Evolutionary conservation across 1,140 invertebrate species (phyloP), one percentile per base, ranked within the genome.

Genomic region (Planococcus citri): DNA sequence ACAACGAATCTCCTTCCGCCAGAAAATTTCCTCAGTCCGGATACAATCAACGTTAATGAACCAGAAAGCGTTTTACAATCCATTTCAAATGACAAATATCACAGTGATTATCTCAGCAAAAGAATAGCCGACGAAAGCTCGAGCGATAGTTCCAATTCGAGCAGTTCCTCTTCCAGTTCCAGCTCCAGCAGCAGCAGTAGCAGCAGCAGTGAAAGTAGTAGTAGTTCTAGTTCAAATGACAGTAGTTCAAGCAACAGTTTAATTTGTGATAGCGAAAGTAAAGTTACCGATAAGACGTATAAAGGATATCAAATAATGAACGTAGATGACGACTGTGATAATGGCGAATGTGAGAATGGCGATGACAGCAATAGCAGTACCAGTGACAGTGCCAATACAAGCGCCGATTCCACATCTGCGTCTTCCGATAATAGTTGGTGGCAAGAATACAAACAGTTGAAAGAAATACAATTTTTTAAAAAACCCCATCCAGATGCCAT

Each of bases 181-280:
- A n/a, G n/a, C n/a, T 37, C 33, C 33, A 8, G 6, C 33, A 37
- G 33, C 33, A 14, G 14, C 33, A 37, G 33, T n/a, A 60, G 57
- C 57, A 60, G 57, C n/a, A 60, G 57, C n/a, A 60, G 57, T n/a
- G n/a, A n/a, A n/a, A 60, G 57, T 21, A 64, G 60, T 27, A 64
- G 60, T 25, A 64, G 60, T 17, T 25, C 22, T 64, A 64, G 25
- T 25, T 25, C 22, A 4, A 64, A 21, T 64, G 60, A 64, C 17
- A 64, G 60, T 27, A 64, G 22, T 25, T 25, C 17, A 22, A 64
- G 60, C 17, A 9, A 64, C 24, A 64, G 60, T 27, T 24, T 9
- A 10, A 64, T 10, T 27, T 25, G 60, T 64, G 60, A 64, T 64
- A 64, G 60, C 22, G 60, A 27, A 10, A 64, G 60, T 25, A 24